Percentiles rank a stretch among this genome's conserved stretches.
Evolutionary conservation across 2,113 vertebrate species (phyloP).

Genomic region (Craseonycteris thonglongyai): DNA sequence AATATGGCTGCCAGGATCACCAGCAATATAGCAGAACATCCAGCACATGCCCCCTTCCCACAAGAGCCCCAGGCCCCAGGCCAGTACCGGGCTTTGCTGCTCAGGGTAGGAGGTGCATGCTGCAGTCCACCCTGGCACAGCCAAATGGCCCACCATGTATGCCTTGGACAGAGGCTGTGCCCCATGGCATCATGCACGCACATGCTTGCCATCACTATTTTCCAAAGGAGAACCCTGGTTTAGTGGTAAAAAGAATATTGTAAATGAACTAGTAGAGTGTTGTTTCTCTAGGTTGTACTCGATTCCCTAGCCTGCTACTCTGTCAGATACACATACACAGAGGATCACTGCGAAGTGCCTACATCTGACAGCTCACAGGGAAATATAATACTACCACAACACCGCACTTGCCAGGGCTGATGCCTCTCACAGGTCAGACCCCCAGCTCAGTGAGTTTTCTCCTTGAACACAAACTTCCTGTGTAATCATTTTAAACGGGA

Average conservation of each 20-base stretch:
- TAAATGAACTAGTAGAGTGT: background rate
- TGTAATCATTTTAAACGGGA: background rate
- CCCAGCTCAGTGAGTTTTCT: background rate
- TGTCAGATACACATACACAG: background rate
- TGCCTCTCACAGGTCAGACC: background rate
- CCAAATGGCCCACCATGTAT: background rate
- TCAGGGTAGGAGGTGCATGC: background rate
- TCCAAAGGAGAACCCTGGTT: background rate
- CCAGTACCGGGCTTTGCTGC: background rate
- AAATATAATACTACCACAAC: background rate
- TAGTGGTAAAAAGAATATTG: background rate
- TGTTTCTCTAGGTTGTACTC: background rate
- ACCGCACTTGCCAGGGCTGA: background rate
- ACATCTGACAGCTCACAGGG: background rate
- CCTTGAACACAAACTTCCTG: background rate
- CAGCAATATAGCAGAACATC: fast-evolving
- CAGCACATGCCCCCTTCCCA: background rate
- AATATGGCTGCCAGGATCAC: fast-evolving
- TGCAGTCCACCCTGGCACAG: background rate
- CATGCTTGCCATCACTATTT: fast-evolving
- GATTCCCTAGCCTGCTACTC: background rate
- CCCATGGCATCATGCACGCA: fast-evolving
- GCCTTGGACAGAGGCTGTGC: background rate
- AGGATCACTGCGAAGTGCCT: background rate
- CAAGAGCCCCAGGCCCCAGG: background rate